These are phyloP conservation scores for Microctonus hyperodae DNA, from an alignment of 2,888 invertebrate genomes.

Conservation along the genomic window DNA sequence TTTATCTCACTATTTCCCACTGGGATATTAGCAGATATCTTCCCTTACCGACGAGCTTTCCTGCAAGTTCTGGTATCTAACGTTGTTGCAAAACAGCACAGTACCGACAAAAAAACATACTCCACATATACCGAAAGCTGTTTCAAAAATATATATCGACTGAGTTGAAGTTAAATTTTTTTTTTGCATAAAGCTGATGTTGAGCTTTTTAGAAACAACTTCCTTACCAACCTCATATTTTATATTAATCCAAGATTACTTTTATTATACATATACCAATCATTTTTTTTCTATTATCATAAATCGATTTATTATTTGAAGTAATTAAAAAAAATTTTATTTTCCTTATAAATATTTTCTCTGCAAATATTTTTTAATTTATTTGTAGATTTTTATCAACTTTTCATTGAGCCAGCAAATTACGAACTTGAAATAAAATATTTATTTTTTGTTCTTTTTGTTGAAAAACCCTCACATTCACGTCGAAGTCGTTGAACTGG, in stretches of 20 bases:
- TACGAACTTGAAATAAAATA: background rate
- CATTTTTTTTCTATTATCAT: too few species aligned
- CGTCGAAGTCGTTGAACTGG: constrained; percentile 38
- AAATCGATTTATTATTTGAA: too few species aligned
- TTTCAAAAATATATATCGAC: background rate
- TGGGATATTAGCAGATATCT: background rate
- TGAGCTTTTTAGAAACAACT: too few species aligned
- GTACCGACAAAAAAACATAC: background rate
- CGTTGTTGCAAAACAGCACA: background rate
- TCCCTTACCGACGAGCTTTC: constrained; percentile 4
- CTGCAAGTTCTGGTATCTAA: background rate
- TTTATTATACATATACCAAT: too few species aligned
- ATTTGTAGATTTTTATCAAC: background rate
- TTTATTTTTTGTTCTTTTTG: background rate
- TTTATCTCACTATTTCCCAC: background rate
- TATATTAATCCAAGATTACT: too few species aligned
- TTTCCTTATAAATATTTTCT: too few species aligned
- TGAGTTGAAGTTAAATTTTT: too few species aligned
- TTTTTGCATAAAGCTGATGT: too few species aligned
- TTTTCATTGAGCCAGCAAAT: background rate
- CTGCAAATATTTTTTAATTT: background rate
- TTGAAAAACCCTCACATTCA: background rate
- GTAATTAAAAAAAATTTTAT: too few species aligned
- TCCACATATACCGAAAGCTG: background rate
- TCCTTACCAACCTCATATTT: too few species aligned